Evolutionary conservation across 2,113 vertebrate genomes (phyloP).

Genomic region (Malurus cyaneus): DNA sequence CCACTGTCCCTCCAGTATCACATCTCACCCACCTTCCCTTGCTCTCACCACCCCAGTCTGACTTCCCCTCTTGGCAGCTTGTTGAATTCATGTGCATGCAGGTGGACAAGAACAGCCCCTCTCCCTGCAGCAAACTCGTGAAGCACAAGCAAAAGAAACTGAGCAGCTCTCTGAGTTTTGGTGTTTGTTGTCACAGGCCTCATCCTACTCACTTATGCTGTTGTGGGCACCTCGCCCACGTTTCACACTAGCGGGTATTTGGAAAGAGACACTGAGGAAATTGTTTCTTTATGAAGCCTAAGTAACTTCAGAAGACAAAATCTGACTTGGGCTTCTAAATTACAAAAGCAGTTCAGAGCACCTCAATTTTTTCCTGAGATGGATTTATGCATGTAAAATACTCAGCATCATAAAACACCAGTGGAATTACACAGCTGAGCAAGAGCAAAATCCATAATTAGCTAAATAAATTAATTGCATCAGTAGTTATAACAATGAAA

Average conservation of each 20-base stretch:
- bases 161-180: not conserved
- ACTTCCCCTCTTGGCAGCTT: not conserved
- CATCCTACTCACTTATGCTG: not conserved
- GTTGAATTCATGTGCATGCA: not conserved
- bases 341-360: not conserved
- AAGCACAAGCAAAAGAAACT: not conserved
- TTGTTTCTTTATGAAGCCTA: not conserved
- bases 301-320: not conserved
- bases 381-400: not conserved
- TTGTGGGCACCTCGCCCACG: rapidly evolving
- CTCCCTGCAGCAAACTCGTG: not conserved
- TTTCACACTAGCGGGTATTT: not conserved
- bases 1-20: not conserved
- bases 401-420: not conserved
- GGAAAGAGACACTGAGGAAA: not conserved
- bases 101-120: not conserved
- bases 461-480: not conserved
- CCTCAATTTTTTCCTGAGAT: not conserved
- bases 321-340: not conserved
- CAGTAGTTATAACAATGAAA: not conserved
- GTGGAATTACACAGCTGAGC: not conserved
- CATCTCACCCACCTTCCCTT: not conserved
- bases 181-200: not conserved
- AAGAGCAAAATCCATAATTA: not conserved
- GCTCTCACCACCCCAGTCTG: not conserved